A percentile compares a stretch with the other conserved stretches of the same genome.
phyloP scores from a whole-genome alignment of 2,888 invertebrate genomes.

The Lysandra coridon region DNA sequence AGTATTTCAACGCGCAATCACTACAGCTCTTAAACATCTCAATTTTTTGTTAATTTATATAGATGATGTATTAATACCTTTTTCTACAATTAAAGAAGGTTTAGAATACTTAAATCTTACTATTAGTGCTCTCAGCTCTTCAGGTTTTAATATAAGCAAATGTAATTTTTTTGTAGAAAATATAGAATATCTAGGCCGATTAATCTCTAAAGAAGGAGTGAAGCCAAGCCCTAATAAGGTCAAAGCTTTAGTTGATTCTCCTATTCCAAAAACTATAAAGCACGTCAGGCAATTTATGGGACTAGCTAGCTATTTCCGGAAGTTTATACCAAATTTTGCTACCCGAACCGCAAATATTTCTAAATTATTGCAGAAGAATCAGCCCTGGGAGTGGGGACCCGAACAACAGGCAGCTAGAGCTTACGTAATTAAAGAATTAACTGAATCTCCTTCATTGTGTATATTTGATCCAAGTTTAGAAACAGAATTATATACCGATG shows the following conservation, averaged over 20 bases:
- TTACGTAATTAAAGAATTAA: too few species aligned
- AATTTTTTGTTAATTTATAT: conserved; percentile 40
- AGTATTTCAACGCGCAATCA: conserved; percentile 41
- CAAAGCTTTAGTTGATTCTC: conserved; percentile 38
- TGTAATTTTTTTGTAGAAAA: conserved; percentile 40
- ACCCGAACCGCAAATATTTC: conserved; percentile 42
- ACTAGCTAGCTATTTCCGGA: conserved; percentile 41
- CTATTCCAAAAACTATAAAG: conserved; percentile 38
- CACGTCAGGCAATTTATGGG: conserved; percentile 43
- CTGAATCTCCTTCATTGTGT: too few species aligned
- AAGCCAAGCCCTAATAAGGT: conserved; percentile 42
- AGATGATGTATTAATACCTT: conserved; percentile 41
- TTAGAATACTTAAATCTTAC: conserved; percentile 37
- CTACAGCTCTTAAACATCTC: conserved; percentile 38
- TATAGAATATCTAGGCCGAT: conserved; percentile 43
- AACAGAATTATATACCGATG: conserved; percentile 45
- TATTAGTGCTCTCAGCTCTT: conserved; percentile 28
- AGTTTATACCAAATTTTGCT: conserved; percentile 45
- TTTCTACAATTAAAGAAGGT: conserved; percentile 36
- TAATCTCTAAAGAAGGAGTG: conserved; percentile 40
- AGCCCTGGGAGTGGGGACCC: conserved; percentile 44
- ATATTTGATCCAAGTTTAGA: conserved; percentile 38
- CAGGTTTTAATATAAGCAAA: conserved; percentile 39
- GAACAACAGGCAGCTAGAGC: conserved; percentile 45
- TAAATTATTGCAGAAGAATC: conserved; percentile 44